Base-by-base conservation (phyloP, 2,797 vertebrate species). In the Rachycentron canadum region DNA sequence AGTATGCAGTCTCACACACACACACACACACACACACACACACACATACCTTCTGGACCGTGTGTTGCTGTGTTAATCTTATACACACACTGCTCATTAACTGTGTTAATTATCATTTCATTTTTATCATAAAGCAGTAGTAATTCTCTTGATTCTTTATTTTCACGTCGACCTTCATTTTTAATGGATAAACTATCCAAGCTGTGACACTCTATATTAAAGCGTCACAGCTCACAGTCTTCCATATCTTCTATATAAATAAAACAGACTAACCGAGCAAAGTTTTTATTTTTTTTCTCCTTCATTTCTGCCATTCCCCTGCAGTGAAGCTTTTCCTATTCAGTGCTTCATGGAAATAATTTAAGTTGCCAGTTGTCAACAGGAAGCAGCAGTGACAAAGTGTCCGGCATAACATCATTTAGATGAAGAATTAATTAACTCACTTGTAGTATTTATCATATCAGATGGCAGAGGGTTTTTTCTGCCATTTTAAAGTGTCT, bases 341-440 rank as follows among this genome's bases (percentile, higher is more conserved):
- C 72, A 60, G 0, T 2, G 28, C 76, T 75, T 79, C 59, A 58
- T 62, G 8, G 10, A 66, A 79, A 78, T 23, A 45, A 56, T 79
- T 75, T 79, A 73, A 79, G 75, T 63, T 78, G 72, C 78, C 73
- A 64, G 47, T 47, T 36, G 47, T 72, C 73, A 40, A 76, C 43
- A 45, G 43, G 43, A 45, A 19, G 43, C 43, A 64, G 45, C 34
- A 7, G 77, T 25, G 62, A 74, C 61, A 67, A 67, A 43, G 78
- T 61, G 45, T 73, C 69, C 45, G 8, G 59, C 4, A 2, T 16
- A 55, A 61, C 58, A 34, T 56, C 36, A 30, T 69, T 75, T 72
- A 69, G 41, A 10, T 66, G 47, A 26, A 73, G 63, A 74, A 79
- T 82, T 74, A 87, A 83, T 85, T 61, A 85, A 67, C 59, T 65